Percentiles rank a stretch among this genome's conserved stretches.
These are phyloP conservation scores for Diarsia dahlii DNA, from an alignment of 2,888 invertebrate genomes.

Conservation along the genomic window DNA sequence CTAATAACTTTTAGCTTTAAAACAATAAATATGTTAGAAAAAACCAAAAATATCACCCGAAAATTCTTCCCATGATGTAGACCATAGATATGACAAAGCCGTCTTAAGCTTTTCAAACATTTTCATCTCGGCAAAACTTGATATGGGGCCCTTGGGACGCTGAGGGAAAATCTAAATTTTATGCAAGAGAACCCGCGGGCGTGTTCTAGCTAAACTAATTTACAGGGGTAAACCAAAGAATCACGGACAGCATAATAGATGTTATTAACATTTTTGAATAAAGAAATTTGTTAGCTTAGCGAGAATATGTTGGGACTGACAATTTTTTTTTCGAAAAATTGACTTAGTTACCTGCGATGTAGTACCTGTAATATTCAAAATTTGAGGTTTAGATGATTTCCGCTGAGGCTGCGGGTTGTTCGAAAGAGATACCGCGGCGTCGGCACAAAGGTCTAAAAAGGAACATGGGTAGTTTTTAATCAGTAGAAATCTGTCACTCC, in stretches of 20 bases:
- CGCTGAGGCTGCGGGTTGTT: too few species aligned
- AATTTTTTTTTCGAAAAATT: too few species aligned
- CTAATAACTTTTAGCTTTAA: not conserved
- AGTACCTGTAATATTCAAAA: too few species aligned
- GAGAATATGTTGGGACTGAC: not conserved
- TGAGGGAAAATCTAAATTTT: conserved; percentile 52
- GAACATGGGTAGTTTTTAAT: too few species aligned
- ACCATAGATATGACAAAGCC: conserved; percentile 41
- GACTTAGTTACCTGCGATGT: too few species aligned
- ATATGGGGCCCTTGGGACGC: conserved; percentile 49
- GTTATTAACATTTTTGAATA: conserved; percentile 25
- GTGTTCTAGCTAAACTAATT: conserved; percentile 46
- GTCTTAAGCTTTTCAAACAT: conserved; percentile 43
- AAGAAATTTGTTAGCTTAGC: not conserved
- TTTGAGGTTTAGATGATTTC: too few species aligned
- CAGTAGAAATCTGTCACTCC: too few species aligned
- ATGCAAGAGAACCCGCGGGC: conserved; percentile 50
- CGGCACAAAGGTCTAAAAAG: too few species aligned
- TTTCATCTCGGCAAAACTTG: conserved; percentile 56
- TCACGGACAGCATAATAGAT: conserved; percentile 22
- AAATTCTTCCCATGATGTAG: conserved; percentile 3
- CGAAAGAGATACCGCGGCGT: too few species aligned
- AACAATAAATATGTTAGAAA: not conserved
- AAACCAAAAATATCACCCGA: not conserved
- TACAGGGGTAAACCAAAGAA: conserved; percentile 26